phyloP scores from a whole-genome alignment of 2,888 invertebrate species.

The Epinotia nisella region DNA sequence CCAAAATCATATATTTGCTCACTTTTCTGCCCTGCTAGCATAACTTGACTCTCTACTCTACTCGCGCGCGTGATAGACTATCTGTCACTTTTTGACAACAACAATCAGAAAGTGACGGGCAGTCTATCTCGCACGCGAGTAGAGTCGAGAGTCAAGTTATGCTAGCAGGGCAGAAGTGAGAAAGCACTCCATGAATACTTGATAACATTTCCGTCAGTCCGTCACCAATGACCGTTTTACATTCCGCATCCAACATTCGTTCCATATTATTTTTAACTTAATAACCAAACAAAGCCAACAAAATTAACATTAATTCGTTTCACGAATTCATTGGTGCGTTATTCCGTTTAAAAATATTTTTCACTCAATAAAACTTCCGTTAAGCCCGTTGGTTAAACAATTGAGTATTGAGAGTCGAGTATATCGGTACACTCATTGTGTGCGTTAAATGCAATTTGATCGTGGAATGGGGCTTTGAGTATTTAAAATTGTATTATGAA shows the following conservation, averaged over 20 bases:
- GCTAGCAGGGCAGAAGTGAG: too few relatives aligned
- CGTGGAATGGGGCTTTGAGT: background rate
- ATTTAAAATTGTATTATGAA: slow-evolving; percentile 7
- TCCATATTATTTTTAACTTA: background rate
- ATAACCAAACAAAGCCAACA: slow-evolving; percentile 11
- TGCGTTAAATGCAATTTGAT: slow-evolving; percentile 13
- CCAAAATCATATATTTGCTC: too few relatives aligned
- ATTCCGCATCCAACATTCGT: background rate
- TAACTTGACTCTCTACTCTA: too few relatives aligned
- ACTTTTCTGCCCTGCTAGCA: too few relatives aligned
- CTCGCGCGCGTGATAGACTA: too few relatives aligned
- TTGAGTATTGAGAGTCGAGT: slow-evolving; percentile 8
- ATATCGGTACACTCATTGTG: slow-evolving; percentile 7
- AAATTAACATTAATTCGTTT: slow-evolving; percentile 15
- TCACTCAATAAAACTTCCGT: slow-evolving; percentile 18
- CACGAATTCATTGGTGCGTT: background rate
- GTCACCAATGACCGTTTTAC: background rate
- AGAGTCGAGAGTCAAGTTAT: too few relatives aligned
- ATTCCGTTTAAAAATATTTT: slow-evolving; percentile 21
- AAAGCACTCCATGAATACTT: too few relatives aligned
- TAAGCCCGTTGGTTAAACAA: slow-evolving; percentile 6
- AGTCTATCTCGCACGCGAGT: too few relatives aligned
- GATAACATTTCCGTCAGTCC: too few relatives aligned
- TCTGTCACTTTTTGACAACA: too few relatives aligned
- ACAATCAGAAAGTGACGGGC: too few relatives aligned